phyloP scores from a whole-genome alignment of 2,888 invertebrate genomes.

The Parnassius glacialis region DNA sequence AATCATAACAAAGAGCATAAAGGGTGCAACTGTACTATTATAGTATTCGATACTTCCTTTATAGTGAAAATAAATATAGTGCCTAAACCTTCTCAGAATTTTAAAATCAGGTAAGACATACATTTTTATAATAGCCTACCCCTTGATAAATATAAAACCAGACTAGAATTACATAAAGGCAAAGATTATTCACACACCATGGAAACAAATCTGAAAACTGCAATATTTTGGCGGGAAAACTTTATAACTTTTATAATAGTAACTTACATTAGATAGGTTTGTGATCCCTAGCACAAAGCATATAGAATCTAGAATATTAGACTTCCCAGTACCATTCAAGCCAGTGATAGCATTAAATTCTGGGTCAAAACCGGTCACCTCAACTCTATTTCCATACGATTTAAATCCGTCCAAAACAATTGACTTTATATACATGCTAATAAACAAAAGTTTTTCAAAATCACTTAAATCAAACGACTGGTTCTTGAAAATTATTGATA shows the following conservation, averaged over 20 bases:
- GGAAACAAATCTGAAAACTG: not conserved
- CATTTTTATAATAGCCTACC: too few relatives aligned
- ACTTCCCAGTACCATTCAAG: conserved; percentile 98
- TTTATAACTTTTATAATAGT: not conserved
- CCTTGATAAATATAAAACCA: too few relatives aligned
- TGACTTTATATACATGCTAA: conserved; percentile 93
- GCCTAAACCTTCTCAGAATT: too few relatives aligned
- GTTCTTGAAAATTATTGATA: too few relatives aligned
- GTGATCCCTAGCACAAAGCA: conserved; percentile 98
- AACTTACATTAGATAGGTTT: conserved; percentile 92
- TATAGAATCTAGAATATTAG: conserved; percentile 97
- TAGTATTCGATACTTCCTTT: too few relatives aligned
- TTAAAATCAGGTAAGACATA: too few relatives aligned
- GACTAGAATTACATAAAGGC: too few relatives aligned
- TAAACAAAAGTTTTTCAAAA: not conserved
- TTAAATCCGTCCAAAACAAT: conserved; percentile 98
- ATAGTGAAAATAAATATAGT: too few relatives aligned
- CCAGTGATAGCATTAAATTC: conserved; percentile 99
- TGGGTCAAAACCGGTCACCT: conserved; percentile 94
- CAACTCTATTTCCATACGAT: conserved; percentile 96
- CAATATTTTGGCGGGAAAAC: conserved; percentile 40
- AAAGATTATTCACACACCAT: not conserved
- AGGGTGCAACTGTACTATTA: too few relatives aligned
- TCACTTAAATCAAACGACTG: too few relatives aligned
- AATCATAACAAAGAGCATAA: too few relatives aligned